A percentile compares a stretch with the other conserved stretches of the same genome.
phyloP scores from a whole-genome alignment of 1,140 invertebrate genomes.

The Apis florea region DNA sequence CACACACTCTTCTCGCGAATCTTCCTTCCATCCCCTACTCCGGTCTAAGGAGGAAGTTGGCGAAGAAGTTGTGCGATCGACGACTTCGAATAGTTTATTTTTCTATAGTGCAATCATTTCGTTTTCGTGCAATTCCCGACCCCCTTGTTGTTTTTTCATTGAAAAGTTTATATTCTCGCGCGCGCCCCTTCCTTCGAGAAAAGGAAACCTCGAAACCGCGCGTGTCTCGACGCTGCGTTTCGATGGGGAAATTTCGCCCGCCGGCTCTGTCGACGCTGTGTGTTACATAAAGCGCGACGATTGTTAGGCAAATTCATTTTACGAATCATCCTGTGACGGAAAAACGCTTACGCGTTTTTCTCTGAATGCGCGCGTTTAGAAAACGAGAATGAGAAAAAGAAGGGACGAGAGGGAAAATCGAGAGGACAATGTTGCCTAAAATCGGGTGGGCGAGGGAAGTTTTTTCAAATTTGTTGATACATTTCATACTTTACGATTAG shows the following conservation, averaged over 20 bases:
- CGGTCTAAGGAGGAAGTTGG: neutral
- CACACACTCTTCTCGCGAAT: slow-evolving; percentile 2
- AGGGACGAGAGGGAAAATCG: neutral
- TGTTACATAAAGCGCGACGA: slow-evolving; percentile 53
- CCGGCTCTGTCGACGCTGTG: slow-evolving; percentile 29
- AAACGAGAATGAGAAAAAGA: slow-evolving; percentile 1
- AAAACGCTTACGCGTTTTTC: slow-evolving; percentile 10
- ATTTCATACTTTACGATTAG: slow-evolving; percentile 75
- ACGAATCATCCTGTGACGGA: slow-evolving; percentile 41
- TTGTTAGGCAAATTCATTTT: slow-evolving; percentile 51
- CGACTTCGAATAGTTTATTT: slow-evolving; percentile 45
- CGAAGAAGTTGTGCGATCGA: neutral
- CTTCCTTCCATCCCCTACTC: neutral
- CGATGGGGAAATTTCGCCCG: neutral
- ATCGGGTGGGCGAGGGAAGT: slow-evolving; percentile 46
- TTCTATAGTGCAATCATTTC: slow-evolving; percentile 52
- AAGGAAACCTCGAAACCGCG: neutral
- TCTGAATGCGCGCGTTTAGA: slow-evolving; percentile 1
- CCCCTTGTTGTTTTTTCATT: slow-evolving; percentile 36
- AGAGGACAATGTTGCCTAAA: slow-evolving; percentile 57
- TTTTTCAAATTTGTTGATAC: slow-evolving; percentile 74
- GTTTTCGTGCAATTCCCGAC: slow-evolving; percentile 39
- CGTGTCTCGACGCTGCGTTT: too few species aligned
- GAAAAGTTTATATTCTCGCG: slow-evolving; percentile 43
- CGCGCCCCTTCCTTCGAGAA: neutral